A percentile compares a stretch with the other conserved stretches of the same genome.
phyloP scores from a whole-genome alignment of 1,140 invertebrate genomes.

The Drosophila setifemur region DNA sequence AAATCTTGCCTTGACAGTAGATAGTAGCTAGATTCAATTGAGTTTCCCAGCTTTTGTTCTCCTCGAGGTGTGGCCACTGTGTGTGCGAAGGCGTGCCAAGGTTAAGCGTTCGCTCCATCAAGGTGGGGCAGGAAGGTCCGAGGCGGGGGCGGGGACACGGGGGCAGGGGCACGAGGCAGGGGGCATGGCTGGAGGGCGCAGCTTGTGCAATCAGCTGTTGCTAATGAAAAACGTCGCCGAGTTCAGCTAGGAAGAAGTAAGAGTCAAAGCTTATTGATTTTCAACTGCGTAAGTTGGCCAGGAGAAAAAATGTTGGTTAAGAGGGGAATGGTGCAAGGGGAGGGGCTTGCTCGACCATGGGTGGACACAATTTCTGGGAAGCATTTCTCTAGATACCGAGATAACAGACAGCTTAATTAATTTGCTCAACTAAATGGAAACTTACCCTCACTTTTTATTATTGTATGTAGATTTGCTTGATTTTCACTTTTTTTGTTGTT shows the following conservation, averaged over 20 bases:
- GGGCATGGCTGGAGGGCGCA: constrained; percentile 31
- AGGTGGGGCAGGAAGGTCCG: constrained; percentile 14
- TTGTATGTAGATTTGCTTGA: constrained; percentile 28
- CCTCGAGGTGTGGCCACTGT: constrained; percentile 26
- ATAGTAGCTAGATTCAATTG: not conserved
- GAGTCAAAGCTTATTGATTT: constrained; percentile 71
- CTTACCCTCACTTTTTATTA: constrained; percentile 35
- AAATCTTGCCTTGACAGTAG: not conserved
- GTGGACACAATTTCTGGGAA: constrained; percentile 4
- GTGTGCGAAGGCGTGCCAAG: constrained; percentile 59
- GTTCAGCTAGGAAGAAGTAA: constrained; percentile 26
- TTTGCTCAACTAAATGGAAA: constrained; percentile 39
- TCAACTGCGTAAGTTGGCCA: constrained; percentile 46
- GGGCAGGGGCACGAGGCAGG: not conserved
- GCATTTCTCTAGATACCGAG: not conserved
- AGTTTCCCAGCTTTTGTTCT: constrained; percentile 19
- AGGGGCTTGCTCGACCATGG: not conserved
- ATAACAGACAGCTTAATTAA: constrained; percentile 46
- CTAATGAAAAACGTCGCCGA: constrained; percentile 69
- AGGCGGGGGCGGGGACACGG: constrained; percentile 8
- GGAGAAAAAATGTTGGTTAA: constrained; percentile 5
- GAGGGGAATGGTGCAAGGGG: not conserved
- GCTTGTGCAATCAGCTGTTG: constrained; percentile 77
- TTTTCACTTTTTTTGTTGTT: constrained; percentile 20
- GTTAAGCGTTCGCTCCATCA: constrained; percentile 47